A percentile compares a stretch with the other conserved stretches of the same genome.
These are phyloP conservation scores for Ptilorrhoa leucosticta DNA, from an alignment of 2,113 vertebrate species.

Conservation along the genomic window DNA sequence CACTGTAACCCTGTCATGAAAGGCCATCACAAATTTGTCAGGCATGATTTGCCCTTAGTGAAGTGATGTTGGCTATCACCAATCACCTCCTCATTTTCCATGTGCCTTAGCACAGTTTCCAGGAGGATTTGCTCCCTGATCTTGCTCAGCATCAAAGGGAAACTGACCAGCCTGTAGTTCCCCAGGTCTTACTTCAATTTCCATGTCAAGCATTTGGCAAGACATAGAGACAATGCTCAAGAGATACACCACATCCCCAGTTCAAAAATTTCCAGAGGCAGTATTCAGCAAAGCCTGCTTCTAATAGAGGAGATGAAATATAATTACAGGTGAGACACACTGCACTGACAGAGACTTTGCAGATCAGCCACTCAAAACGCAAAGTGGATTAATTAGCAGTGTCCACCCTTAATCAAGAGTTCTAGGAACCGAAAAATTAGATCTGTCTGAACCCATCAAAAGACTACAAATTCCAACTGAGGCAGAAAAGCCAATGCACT, in stretches of 20 bases:
- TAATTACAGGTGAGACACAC: not conserved
- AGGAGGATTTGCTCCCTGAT: not conserved
- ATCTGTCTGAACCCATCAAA: not conserved
- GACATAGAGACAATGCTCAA: not conserved
- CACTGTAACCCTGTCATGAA: not conserved
- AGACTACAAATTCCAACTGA: not conserved
- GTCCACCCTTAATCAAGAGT: not conserved
- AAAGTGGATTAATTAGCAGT: not conserved
- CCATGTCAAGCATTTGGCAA: not conserved
- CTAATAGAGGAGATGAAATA: not conserved
- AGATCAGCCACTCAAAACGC: not conserved
- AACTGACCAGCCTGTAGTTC: not conserved
- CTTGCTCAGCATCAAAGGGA: not conserved
- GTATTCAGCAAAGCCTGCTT: not conserved
- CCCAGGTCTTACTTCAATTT: not conserved
- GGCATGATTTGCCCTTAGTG: not conserved
- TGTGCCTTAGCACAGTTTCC: not conserved
- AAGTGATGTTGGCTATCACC: not conserved
- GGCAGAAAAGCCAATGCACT: accelerated
- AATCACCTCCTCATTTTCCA: not conserved
- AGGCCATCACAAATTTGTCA: not conserved
- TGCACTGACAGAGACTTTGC: not conserved
- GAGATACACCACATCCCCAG: not conserved
- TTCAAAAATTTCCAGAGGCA: not conserved
- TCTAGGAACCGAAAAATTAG: not conserved